These are phyloP conservation scores for Augochlora pura DNA, from an alignment of 1,140 invertebrate species.

Conservation along the genomic window DNA sequence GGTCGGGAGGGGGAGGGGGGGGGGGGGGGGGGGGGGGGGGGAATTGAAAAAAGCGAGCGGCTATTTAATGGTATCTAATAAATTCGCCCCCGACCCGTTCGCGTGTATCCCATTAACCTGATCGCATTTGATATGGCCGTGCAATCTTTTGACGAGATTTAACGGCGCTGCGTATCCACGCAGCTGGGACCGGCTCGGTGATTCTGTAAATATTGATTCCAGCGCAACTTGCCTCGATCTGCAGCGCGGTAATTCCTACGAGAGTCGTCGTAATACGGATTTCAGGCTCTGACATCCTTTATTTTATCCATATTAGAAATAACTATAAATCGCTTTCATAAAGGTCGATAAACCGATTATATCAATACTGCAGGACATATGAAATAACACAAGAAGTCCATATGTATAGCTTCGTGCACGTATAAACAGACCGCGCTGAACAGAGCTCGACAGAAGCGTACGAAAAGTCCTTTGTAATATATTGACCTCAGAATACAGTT, in stretches of 20 bases:
- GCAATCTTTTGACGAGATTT: constrained; percentile 4
- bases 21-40: background rate
- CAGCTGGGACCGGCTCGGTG: background rate
- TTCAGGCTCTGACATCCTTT: background rate
- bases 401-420: too few species aligned
- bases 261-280: background rate
- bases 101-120: constrained; percentile 15
- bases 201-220: constrained; percentile 7
- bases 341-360: too few species aligned
- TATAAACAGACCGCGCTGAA: too few species aligned
- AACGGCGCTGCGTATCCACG: background rate
- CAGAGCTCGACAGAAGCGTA: too few species aligned
- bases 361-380: too few species aligned
- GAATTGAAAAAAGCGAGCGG: background rate
- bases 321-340: too few species aligned
- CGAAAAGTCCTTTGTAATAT: too few species aligned
- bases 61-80: constrained; percentile 33
- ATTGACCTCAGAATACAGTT: too few species aligned
- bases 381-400: too few species aligned
- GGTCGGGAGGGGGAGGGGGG: background rate
- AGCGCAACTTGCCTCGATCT: background rate
- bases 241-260: background rate
- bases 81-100: constrained; percentile 16
- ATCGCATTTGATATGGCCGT: constrained; percentile 14
- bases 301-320: too few species aligned